Evolutionary conservation across 2,113 vertebrate genomes (phyloP), one percentile per base, ranked within the genome.

Genomic region (Zosterops japonicus): DNA sequence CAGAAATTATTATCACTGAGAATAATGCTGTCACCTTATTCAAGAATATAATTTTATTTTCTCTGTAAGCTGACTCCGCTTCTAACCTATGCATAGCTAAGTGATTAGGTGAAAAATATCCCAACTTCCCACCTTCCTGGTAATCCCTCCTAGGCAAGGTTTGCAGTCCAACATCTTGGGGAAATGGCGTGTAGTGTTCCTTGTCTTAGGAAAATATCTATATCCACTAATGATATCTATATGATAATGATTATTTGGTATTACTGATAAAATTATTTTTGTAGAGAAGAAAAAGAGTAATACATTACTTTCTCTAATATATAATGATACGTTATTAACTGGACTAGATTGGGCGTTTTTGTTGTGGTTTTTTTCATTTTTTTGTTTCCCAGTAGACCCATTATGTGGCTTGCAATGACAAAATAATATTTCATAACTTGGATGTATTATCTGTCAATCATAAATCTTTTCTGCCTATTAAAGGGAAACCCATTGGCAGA

Each of bases 1-100:
- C 85, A 83, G 55, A 91, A 96, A 95, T 91, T 90, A 95, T 80
- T 92, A 82, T 63, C 36, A 61, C 39, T 44, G 68, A 91, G 52
- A 86, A 88, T 70, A 94, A 83, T 89, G 52, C 35, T 95, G 69
- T 63, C 50, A 85, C 72, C 29, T 86, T 80, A 49, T 50, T 29
- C 4, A 17, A 81, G 22, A 86, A 3, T 74, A 41, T 59, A 14
- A 68, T 86, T 72, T 91, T 88, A 70, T 11, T 83, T 86, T 87
- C 23, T 14, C 14, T 64, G 5, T 61, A 72, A 94, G 90, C 41
- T 50, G 31, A 35, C 14, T 81, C 21, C 15, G 2, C 15, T 61
- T 72, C 41, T 90, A 70, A 61, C 14, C 4, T 64, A 8, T 61
- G 21, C 53, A 31, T 11, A 67, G 33, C 24, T 70, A 87, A 65